Evolutionary conservation across 92 coral and sea anemone genomes (phyloP).

Genomic region (Porites rus): DNA sequence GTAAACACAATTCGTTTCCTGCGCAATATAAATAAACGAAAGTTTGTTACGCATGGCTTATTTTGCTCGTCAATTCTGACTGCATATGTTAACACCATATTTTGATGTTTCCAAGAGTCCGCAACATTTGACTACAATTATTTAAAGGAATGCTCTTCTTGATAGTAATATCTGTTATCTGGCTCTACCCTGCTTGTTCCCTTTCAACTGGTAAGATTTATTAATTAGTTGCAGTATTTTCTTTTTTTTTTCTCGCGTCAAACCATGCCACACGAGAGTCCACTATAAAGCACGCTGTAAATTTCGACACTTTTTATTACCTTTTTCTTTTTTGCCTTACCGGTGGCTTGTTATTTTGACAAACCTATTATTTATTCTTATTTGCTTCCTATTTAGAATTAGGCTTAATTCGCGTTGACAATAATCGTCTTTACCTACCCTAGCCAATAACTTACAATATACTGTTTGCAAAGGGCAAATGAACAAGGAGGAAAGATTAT

Average conservation of each 20-base stretch:
- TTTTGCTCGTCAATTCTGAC: not conserved
- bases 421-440: too few relatives aligned
- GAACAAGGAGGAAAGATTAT: too few relatives aligned
- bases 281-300: not conserved
- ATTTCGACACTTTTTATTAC: not conserved
- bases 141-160: not conserved
- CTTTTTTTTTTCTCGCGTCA: not conserved
- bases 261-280: not conserved
- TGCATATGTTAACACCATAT: not conserved
- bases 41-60: not conserved
- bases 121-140: not conserved
- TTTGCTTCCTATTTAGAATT: too few relatives aligned
- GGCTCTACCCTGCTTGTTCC: not conserved
- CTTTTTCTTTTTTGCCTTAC: not conserved
- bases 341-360: too few relatives aligned
- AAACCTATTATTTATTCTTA: too few relatives aligned
- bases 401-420: too few relatives aligned
- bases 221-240: not conserved
- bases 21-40: not conserved
- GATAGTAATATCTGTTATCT: not conserved
- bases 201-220: constrained; percentile 1
- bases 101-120: not conserved
- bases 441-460: too few relatives aligned
- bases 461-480: too few relatives aligned
- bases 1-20: not conserved